phyloP scores from a whole-genome alignment of 1,140 invertebrate genomes.

The Cydia pomonella region DNA sequence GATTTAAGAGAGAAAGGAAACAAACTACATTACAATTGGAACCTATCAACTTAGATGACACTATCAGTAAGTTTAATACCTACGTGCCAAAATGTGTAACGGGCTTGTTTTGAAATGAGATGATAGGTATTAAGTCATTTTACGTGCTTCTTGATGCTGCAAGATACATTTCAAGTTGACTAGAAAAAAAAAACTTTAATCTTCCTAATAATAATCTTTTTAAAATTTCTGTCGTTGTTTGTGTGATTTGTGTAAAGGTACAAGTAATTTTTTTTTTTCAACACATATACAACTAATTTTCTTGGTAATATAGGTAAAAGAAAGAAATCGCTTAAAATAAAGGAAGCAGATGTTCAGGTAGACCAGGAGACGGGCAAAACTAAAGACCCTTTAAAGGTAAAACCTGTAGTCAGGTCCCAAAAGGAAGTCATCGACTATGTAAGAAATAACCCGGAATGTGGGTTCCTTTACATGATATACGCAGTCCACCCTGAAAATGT shows the following conservation, averaged over 20 bases:
- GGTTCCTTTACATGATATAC: constrained; percentile 86
- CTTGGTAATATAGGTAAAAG: constrained; percentile 40
- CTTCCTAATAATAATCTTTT: too few species aligned
- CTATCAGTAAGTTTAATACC: constrained; percentile 8
- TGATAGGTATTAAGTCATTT: too few species aligned
- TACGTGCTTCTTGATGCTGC: too few species aligned
- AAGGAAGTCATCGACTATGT: constrained; percentile 81
- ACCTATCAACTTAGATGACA: constrained; percentile 55
- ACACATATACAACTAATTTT: background rate
- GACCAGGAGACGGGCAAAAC: constrained; percentile 41
- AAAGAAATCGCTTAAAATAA: constrained; percentile 62
- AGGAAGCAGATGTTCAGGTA: constrained; percentile 46
- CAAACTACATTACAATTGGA: constrained; percentile 53
- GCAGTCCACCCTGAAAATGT: constrained; percentile 85
- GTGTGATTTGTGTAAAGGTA: too few species aligned
- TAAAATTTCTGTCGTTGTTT: too few species aligned
- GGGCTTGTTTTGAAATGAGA: too few species aligned
- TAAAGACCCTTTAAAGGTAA: constrained; percentile 61
- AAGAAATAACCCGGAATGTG: constrained; percentile 72
- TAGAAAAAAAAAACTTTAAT: too few species aligned
- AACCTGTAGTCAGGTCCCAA: constrained; percentile 70
- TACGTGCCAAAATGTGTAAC: too few species aligned
- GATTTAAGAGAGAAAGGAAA: constrained; percentile 60
- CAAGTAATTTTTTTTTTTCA: too few species aligned
- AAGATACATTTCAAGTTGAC: too few species aligned